Conservation (phyloP, 1,140 invertebrate species). For the Drosophila nebulosa region DNA sequence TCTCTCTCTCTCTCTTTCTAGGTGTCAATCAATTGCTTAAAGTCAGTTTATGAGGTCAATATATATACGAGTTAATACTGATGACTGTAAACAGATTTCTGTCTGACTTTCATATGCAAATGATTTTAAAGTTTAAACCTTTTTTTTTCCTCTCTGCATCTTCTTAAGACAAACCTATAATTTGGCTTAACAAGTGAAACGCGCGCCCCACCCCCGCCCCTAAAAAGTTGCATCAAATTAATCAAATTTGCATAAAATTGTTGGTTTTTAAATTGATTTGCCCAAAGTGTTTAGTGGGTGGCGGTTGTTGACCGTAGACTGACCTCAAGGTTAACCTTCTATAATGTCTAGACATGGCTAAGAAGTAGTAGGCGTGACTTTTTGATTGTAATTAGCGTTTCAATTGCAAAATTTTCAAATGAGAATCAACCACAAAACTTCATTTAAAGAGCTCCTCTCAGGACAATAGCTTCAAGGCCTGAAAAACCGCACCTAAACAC, state of each 20-base stretch:
- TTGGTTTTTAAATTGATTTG: neutral
- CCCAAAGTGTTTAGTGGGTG: too few species aligned
- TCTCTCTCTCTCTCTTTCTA: neutral
- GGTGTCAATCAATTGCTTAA: constrained; percentile 46
- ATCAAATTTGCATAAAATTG: constrained; percentile 62
- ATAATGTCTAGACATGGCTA: constrained; percentile 16
- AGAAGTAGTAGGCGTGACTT: constrained; percentile 17
- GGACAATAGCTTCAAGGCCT: constrained; percentile 54
- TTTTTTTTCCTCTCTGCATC: constrained; percentile 2
- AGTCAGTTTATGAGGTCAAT: constrained; percentile 51
- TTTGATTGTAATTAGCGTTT: constrained; percentile 37
- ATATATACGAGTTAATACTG: constrained; percentile 10
- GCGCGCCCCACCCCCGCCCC: too few species aligned
- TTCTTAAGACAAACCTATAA: constrained; percentile 69
- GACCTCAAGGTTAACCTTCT: constrained; percentile 5
- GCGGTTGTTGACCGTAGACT: constrained; percentile 2
- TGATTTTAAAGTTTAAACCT: constrained; percentile 47
- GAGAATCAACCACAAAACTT: neutral
- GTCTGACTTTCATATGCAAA: constrained; percentile 55
- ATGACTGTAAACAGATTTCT: constrained; percentile 18
- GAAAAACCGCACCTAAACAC: constrained; percentile 75
- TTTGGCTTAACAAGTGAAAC: constrained; percentile 76
- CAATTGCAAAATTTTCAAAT: constrained; percentile 4
- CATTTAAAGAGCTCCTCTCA: constrained; percentile 48
- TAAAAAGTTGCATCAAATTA: constrained; percentile 7